These are phyloP conservation scores for Octopus bimaculoides DNA, from an alignment of 1,140 invertebrate genomes.

Conservation along the genomic window DNA sequence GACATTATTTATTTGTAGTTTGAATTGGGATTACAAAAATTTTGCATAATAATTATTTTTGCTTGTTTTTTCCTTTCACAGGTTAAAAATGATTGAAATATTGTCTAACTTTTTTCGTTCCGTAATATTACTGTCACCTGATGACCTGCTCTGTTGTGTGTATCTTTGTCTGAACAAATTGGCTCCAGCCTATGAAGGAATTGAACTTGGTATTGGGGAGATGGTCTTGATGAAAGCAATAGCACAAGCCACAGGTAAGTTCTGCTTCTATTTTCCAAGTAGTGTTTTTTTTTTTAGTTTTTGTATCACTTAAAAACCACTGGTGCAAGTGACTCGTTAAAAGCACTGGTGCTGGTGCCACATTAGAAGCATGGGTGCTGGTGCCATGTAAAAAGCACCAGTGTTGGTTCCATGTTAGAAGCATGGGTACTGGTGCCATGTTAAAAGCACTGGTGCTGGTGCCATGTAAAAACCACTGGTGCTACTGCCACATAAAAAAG, in stretches of 20 bases:
- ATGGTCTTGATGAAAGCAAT: slow-evolving; percentile 88
- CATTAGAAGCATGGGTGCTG: too few relatives aligned
- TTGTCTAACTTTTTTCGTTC: slow-evolving; percentile 92
- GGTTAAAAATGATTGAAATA: slow-evolving; percentile 93
- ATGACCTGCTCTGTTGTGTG: slow-evolving; percentile 85
- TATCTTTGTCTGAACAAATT: slow-evolving; percentile 95
- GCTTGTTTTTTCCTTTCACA: slow-evolving; percentile 24
- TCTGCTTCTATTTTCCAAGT: background rate
- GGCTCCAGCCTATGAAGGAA: slow-evolving; percentile 85
- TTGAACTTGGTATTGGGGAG: slow-evolving; percentile 92
- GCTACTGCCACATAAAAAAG: too few relatives aligned
- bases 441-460: too few relatives aligned
- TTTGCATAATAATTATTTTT: background rate
- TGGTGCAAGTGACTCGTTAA: too few relatives aligned
- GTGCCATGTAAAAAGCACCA: too few relatives aligned
- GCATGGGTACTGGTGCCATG: too few relatives aligned
- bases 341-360: too few relatives aligned
- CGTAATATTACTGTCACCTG: slow-evolving; percentile 80
- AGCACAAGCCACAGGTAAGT: slow-evolving; percentile 80
- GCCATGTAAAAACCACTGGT: too few relatives aligned
- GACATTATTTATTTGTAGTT: too few relatives aligned
- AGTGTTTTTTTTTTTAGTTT: background rate
- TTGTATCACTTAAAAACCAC: background rate
- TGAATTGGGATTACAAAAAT: background rate
- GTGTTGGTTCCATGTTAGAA: too few relatives aligned